phyloP scores from a whole-genome alignment of 2,113 vertebrate species.

The Toxotes jaculatrix region DNA sequence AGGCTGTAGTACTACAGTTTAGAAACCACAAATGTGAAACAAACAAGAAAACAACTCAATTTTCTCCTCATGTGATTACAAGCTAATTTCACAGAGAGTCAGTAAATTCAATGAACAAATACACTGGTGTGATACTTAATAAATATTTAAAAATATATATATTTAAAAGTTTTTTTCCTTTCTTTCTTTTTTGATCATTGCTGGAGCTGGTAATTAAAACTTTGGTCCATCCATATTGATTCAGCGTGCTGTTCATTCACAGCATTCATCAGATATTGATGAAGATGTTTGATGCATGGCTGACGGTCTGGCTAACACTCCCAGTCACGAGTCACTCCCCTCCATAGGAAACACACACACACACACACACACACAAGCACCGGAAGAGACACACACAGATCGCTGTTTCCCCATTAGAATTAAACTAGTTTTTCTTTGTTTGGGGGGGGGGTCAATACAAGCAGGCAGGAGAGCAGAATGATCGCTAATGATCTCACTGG shows the following conservation, averaged over 20 bases:
- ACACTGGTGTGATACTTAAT: neutral
- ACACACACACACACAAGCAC: neutral
- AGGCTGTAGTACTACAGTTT: neutral
- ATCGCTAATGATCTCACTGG: constrained; percentile 33
- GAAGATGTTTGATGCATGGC: constrained; percentile 37
- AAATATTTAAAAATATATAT: neutral
- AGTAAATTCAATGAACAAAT: neutral
- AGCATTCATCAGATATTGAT: constrained; percentile 45
- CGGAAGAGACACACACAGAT: neutral
- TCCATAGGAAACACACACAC: neutral
- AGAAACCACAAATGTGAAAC: neutral
- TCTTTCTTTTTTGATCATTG: neutral
- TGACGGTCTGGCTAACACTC: neutral
- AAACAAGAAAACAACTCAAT: neutral
- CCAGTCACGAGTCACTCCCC: neutral
- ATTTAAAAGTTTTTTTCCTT: neutral
- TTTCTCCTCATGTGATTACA: neutral
- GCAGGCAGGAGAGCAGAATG: constrained; percentile 32
- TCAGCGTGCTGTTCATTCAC: neutral
- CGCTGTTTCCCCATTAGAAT: constrained; percentile 5
- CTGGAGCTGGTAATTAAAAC: neutral
- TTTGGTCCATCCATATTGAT: constrained; percentile 9
- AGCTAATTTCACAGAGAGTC: neutral
- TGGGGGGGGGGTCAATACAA: constrained; percentile 24
- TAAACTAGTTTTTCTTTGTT: constrained; percentile 43